phyloP scores from a whole-genome alignment of 2,888 invertebrate genomes.

The Rotaria macrura region DNA sequence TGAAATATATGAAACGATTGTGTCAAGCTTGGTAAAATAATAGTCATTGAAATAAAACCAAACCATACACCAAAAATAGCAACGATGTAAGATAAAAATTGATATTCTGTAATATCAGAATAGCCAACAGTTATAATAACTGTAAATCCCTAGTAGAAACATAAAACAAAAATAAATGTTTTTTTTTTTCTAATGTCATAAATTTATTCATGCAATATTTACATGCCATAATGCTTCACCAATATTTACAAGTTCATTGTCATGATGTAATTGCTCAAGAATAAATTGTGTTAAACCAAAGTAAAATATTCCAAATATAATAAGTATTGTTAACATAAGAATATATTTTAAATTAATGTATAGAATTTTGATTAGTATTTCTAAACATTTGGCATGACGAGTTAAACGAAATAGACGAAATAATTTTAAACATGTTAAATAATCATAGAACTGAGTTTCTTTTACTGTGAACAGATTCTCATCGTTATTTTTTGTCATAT shows the following conservation, averaged over 20 bases:
- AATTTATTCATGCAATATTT: neutral
- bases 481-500: neutral
- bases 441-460: slow-evolving; percentile 10
- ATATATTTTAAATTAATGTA: neutral
- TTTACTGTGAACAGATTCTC: neutral
- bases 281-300: slow-evolving; percentile 14
- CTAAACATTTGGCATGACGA: neutral
- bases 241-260: neutral
- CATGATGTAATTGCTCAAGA: neutral
- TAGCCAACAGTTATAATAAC: neutral
- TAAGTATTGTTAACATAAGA: neutral
- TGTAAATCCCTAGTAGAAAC: neutral
- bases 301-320: neutral
- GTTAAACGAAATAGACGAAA: slow-evolving; percentile 12
- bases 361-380: neutral
- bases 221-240: slow-evolving; percentile 23
- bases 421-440: neutral
- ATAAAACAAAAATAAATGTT: neutral
- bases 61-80: neutral
- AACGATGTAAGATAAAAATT: neutral
- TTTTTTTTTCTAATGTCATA: neutral
- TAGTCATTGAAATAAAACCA: neutral
- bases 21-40: neutral
- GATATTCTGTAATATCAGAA: slow-evolving; percentile 5
- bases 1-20: neutral